These are phyloP conservation scores for Mimachlamys varia DNA, from an alignment of 2,888 invertebrate species.

Conservation along the genomic window DNA sequence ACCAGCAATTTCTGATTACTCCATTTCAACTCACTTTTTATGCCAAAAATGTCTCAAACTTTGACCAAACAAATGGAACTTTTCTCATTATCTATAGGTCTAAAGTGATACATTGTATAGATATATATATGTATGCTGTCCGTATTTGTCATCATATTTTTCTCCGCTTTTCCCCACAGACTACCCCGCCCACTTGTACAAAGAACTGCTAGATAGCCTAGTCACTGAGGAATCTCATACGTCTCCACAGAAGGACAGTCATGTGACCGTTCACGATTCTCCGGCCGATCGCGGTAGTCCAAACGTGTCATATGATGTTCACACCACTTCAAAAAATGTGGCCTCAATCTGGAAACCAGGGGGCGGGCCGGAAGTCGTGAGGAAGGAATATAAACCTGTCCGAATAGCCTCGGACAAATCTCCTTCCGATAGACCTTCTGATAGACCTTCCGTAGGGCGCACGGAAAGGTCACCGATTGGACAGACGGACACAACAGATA, in stretches of 20 bases:
- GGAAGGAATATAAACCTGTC: slow-evolving; percentile 73
- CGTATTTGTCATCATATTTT: neutral
- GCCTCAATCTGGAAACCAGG: slow-evolving; percentile 72
- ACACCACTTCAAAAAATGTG: slow-evolving; percentile 62
- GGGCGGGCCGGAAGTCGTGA: slow-evolving; percentile 55
- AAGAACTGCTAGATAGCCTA: neutral
- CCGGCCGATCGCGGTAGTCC: neutral
- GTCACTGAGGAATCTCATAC: neutral
- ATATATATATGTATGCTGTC: too few species aligned
- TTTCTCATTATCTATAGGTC: too few species aligned
- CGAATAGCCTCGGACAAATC: slow-evolving; percentile 61
- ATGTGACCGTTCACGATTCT: neutral
- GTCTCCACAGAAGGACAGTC: neutral
- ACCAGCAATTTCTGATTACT: too few species aligned
- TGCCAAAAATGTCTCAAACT: too few species aligned
- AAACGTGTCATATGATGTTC: slow-evolving; percentile 36
- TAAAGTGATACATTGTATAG: too few species aligned
- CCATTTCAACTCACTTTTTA: too few species aligned
- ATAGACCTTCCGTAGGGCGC: slow-evolving; percentile 45
- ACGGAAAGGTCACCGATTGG: neutral
- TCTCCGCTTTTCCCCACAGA: neutral
- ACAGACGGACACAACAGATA: slow-evolving; percentile 35
- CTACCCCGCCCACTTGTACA: slow-evolving; percentile 29
- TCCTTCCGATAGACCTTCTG: slow-evolving; percentile 42
- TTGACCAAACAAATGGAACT: too few species aligned